Conservation (phyloP, 2,888 invertebrate genomes). For the Gasteruption jaculator region DNA sequence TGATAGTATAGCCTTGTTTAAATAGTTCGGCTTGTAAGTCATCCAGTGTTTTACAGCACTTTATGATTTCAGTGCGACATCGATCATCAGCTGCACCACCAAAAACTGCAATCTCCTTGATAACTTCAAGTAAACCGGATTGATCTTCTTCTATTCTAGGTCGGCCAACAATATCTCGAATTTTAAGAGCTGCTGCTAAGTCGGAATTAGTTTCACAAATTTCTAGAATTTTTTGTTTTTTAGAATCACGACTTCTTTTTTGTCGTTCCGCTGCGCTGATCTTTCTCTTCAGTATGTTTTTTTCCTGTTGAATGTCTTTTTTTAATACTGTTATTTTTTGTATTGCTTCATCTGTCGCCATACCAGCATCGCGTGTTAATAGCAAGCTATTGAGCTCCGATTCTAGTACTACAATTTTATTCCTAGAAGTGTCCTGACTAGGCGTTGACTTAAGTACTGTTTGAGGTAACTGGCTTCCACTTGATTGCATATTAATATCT, state of each 20-base stretch:
- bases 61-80: constrained; percentile 28
- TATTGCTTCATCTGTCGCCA: no score
- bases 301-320: constrained; percentile 11
- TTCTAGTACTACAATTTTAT: no score
- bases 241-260: constrained; percentile 13
- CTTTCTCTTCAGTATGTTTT: constrained; percentile 13
- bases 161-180: constrained; percentile 25
- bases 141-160: constrained; percentile 33
- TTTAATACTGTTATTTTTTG: constrained; percentile 16
- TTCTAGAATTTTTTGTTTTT: constrained; percentile 15
- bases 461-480: no score
- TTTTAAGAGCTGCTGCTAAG: constrained; percentile 9
- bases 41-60: constrained; percentile 24
- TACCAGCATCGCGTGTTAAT: no score
- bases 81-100: constrained; percentile 33
- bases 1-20: constrained; percentile 23
- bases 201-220: constrained; percentile 9
- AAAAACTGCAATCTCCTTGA: constrained; percentile 35
- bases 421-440: no score
- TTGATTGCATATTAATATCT: no score
- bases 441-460: no score
- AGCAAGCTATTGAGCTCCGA: no score
- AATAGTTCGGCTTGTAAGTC: constrained; percentile 22
- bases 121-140: constrained; percentile 33
- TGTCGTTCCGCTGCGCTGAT: constrained; percentile 11